Evolutionary conservation across 1,140 invertebrate species (phyloP).

Genomic region (Nixonia krombeini): DNA sequence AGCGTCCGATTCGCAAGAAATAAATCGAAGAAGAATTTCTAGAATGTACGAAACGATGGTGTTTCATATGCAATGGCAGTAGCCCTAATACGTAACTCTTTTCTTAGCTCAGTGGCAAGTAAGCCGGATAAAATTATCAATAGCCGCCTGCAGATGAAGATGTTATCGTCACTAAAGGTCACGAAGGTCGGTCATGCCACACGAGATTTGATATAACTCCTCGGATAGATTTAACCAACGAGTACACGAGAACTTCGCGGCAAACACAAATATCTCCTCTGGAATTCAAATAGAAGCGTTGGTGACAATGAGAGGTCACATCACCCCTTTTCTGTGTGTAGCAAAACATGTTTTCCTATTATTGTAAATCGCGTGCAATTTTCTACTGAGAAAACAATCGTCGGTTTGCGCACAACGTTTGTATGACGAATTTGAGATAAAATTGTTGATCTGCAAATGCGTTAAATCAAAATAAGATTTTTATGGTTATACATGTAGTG

Average conservation of each 20-base stretch:
- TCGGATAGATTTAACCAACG: constrained; percentile 18
- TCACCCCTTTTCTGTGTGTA: neutral
- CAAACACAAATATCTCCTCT: constrained; percentile 2
- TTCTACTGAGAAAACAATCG: neutral
- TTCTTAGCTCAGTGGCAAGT: constrained; percentile 17
- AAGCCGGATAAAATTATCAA: constrained; percentile 26
- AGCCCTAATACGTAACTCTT: constrained; percentile 13
- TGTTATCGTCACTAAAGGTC: constrained; percentile 26
- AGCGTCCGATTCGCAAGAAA: constrained; percentile 4
- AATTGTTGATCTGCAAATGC: too few relatives aligned
- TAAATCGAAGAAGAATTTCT: constrained; percentile 5
- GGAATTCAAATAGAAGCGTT: neutral
- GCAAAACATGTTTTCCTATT: constrained; percentile 2
- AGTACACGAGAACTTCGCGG: too few relatives aligned
- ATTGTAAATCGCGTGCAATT: neutral
- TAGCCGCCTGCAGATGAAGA: constrained; percentile 30
- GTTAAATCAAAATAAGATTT: neutral
- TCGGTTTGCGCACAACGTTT: neutral
- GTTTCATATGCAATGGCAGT: neutral
- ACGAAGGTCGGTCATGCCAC: constrained; percentile 8
- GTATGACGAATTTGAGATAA: too few relatives aligned
- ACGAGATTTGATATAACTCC: constrained; percentile 31
- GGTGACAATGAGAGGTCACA: neutral
- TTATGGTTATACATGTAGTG: neutral
- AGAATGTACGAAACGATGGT: too few relatives aligned